phyloP scores from a whole-genome alignment of 2,113 vertebrate genomes.

The Pedionomus torquatus region DNA sequence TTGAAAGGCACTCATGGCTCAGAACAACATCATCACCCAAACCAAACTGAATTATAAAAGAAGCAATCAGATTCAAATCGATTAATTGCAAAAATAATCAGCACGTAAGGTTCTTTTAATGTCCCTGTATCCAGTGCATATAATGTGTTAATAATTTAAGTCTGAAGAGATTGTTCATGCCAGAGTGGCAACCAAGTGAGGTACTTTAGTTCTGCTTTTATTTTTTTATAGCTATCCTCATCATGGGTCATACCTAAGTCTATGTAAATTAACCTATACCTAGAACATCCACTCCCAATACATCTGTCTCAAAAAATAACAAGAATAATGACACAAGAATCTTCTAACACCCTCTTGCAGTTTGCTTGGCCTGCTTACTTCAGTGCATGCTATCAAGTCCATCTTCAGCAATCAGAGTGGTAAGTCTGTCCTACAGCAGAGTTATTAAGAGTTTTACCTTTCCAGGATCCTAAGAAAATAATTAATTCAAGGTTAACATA shows the following conservation, averaged over 20 bases:
- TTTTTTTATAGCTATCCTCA: neutral
- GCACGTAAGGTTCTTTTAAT: neutral
- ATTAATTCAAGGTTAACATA: neutral
- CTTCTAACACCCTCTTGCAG: neutral
- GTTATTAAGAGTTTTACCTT: neutral
- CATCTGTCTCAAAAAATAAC: conserved; percentile 6
- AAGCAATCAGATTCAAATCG: neutral
- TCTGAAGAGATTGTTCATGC: neutral
- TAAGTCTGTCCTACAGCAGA: neutral
- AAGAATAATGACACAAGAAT: neutral
- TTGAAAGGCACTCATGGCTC: neutral
- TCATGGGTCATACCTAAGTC: neutral
- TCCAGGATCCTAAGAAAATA: neutral
- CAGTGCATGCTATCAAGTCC: neutral
- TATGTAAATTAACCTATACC: neutral
- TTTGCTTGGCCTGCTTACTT: neutral
- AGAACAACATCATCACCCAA: neutral
- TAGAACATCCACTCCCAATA: neutral
- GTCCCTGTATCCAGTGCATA: no score
- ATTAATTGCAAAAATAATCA: neutral
- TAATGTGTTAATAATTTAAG: neutral
- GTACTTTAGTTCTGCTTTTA: neutral
- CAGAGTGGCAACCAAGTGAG: neutral
- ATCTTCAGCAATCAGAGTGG: neutral
- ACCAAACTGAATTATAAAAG: neutral